A percentile compares a stretch with the other conserved stretches of the same genome.
phyloP scores from a whole-genome alignment of 64 coral and sea anemone species.

The Pocillopora damicornis region DNA sequence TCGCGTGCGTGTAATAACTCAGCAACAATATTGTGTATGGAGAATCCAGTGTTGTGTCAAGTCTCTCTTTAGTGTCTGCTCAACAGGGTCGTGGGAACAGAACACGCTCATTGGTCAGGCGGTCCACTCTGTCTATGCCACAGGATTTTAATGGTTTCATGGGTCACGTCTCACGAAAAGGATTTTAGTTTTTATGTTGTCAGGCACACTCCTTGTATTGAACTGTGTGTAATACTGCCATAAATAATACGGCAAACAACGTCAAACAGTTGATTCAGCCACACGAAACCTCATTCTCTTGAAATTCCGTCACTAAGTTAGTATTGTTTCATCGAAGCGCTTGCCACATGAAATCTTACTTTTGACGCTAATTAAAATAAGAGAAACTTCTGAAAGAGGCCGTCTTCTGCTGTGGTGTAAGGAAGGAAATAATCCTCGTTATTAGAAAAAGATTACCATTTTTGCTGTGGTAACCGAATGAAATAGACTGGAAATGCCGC shows the following conservation, averaged over 20 bases:
- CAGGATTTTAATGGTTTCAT: conserved; percentile 22
- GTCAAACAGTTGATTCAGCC: neutral
- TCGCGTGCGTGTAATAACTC: conserved; percentile 53
- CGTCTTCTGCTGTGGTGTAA: no score
- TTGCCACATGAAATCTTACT: neutral
- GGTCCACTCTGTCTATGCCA: neutral
- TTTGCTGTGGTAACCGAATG: neutral
- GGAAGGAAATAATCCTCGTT: no score
- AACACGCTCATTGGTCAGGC: conserved; percentile 40
- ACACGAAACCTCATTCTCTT: conserved; percentile 5
- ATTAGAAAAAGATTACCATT: neutral
- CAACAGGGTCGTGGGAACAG: conserved; percentile 73
- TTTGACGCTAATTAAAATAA: neutral
- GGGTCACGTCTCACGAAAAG: conserved; percentile 15
- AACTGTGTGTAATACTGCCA: neutral
- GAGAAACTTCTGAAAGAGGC: neutral
- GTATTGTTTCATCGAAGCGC: no score
- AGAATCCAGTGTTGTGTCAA: conserved; percentile 17
- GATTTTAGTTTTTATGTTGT: neutral
- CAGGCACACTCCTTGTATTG: conserved; percentile 29
- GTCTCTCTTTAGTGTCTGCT: neutral
- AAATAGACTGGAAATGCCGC: neutral
- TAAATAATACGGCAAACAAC: conserved; percentile 14
- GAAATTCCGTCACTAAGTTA: no score
- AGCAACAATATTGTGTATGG: conserved; percentile 46